Base-by-base conservation (phyloP, 2,888 invertebrate species). In the Apoda limacodes region DNA sequence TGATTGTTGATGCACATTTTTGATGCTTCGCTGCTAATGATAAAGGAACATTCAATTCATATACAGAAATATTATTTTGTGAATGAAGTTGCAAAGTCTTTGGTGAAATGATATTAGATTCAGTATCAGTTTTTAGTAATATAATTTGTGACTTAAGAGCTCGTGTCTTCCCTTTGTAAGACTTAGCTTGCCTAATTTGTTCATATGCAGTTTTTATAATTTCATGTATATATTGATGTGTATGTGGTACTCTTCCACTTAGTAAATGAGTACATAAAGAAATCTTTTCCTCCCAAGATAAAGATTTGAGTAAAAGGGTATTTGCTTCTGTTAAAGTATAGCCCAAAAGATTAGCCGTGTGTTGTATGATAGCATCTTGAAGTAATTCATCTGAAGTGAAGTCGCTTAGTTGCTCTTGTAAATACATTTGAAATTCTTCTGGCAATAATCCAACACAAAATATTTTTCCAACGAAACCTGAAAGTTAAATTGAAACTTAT, bases 371-470 rank as follows among this genome's bases (percentile, higher is more conserved):
- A 1, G 43, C 49, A 7, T 45, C 34, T 37, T 59, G 55, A 4
- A 60, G 39, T 4, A 34, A 33, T 3, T 44, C 41, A 7, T 54
- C 53, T 3, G 45, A 36, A 1, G 39, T 29, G 7, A 40, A 50
- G 3, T 23, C 26, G 5, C 34, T 17, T 6, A 56, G 17, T 11
- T 52, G 41, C 3, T 45, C 33, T 10, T 53, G 45, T 1, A 64
- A 32, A 2, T 32, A 30, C 0, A 20, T 25, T 9, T 41, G 28
- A 14, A 59, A 41, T n/a, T 52, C 60, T 5, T 48, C 50, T 4
- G 68, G 68, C 11, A 49, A 43, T 22, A 55, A 58, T 3, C 70
- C 70, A 12, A 69, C 30, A 24, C 60, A 60, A 37, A 50, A 69
- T 1, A 69, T 51, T 11, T 56, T 61, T 12, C 68, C 67, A 1